phyloP scores from a whole-genome alignment of 2,113 vertebrate genomes.

The Conger conger region DNA sequence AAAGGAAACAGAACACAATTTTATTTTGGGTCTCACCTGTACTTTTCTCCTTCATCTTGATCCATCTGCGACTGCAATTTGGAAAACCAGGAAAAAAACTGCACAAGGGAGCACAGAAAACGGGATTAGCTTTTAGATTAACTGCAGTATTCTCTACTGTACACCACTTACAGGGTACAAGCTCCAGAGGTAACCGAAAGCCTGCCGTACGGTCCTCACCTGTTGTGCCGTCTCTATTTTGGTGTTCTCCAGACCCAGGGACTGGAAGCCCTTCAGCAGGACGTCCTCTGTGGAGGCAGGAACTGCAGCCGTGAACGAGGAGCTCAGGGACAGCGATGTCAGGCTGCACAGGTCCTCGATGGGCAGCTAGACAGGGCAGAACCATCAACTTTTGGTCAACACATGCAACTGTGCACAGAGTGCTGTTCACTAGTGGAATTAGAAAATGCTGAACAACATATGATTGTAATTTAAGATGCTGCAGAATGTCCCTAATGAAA shows the following conservation, averaged over 20 bases:
- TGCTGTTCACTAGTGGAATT: not conserved
- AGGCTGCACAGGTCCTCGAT: slow-evolving; percentile 91
- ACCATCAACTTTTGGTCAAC: not conserved
- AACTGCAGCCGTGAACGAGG: slow-evolving; percentile 70
- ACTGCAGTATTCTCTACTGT: not conserved
- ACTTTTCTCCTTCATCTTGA: slow-evolving; percentile 87
- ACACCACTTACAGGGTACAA: not conserved
- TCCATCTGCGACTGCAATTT: slow-evolving; percentile 90
- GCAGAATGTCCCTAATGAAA: not conserved
- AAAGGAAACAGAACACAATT: not conserved
- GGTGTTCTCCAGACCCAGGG: slow-evolving; percentile 81
- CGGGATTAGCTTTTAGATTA: not conserved
- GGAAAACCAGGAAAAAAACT: slow-evolving; percentile 98
- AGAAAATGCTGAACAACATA: not conserved
- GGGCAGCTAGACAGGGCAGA: slow-evolving; percentile 75
- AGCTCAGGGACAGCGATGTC: slow-evolving; percentile 73
- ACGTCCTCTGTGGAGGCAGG: slow-evolving; percentile 89
- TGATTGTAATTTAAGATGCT: not conserved
- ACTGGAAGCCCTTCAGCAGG: slow-evolving; percentile 83
- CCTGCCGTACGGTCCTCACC: slow-evolving; percentile 60
- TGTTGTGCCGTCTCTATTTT: slow-evolving; percentile 95
- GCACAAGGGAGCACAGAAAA: slow-evolving; percentile 52
- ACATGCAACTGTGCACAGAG: not conserved
- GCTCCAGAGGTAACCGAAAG: not conserved
- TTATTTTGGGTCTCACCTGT: slow-evolving; percentile 70